A percentile compares a stretch with the other conserved stretches of the same genome.
These are phyloP conservation scores for Ormyrus labotus DNA, from an alignment of 2,888 invertebrate genomes.

Conservation along the genomic window DNA sequence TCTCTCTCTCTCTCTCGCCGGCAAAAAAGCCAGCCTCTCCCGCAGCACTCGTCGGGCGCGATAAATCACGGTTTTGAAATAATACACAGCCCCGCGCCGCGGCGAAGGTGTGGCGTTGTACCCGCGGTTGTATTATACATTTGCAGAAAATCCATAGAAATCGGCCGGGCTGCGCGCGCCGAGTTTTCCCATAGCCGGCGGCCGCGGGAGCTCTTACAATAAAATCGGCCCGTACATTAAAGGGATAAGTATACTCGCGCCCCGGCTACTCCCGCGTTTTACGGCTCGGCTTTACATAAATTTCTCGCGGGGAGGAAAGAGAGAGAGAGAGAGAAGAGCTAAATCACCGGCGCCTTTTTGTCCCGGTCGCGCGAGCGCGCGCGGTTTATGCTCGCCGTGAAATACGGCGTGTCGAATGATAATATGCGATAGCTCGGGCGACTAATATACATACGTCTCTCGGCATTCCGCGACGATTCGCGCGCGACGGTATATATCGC, in stretches of 20 bases:
- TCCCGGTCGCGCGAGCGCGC: not conserved
- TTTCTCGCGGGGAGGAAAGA: not conserved
- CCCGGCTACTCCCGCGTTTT: not conserved
- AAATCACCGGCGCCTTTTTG: conserved; percentile 13
- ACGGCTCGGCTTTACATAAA: conserved; percentile 25
- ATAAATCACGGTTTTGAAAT: conserved; percentile 9
- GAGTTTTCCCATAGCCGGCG: no score
- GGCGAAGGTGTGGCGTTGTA: not conserved
- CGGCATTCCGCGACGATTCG: conserved; percentile 31
- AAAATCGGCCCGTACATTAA: conserved; percentile 17
- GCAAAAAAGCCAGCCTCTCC: not conserved
- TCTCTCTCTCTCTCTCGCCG: not conserved
- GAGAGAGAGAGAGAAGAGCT: not conserved
- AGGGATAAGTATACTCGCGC: conserved; percentile 1
- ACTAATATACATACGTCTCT: conserved; percentile 48
- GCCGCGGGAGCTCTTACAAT: not conserved
- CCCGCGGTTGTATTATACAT: not conserved
- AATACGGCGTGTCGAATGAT: conserved; percentile 54
- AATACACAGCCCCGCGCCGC: no score
- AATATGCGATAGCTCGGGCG: conserved; percentile 39
- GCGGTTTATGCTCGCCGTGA: conserved; percentile 47
- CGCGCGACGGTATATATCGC: not conserved
- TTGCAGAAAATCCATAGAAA: no score
- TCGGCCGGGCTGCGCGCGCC: no score
- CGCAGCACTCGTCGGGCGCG: not conserved